Evolutionary conservation across 2,888 invertebrate genomes (phyloP).

Genomic region (Cataglyphis altisquamis): DNA sequence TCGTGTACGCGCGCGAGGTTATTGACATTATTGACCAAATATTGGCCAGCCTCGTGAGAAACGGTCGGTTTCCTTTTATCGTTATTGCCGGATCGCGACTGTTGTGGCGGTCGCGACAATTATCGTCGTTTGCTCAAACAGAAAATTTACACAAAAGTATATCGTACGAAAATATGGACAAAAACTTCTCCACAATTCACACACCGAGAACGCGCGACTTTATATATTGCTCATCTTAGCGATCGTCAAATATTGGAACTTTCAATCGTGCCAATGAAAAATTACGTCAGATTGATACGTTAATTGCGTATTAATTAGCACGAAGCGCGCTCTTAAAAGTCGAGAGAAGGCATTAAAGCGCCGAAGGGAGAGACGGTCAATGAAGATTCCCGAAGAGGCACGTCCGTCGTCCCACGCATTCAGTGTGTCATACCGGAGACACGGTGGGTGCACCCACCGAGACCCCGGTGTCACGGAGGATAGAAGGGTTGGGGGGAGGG

Average conservation of each 20-base stretch:
- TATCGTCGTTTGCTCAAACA: slow-evolving; percentile 4
- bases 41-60: slow-evolving; percentile 70
- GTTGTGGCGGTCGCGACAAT: slow-evolving; percentile 4
- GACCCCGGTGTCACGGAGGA: slow-evolving; percentile 77
- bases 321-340: not conserved
- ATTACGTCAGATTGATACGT: not conserved
- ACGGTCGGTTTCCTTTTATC: slow-evolving; percentile 50
- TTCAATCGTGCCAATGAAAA: not conserved
- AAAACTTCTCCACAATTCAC: too few species aligned
- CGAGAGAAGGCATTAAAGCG: not conserved
- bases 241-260: not conserved
- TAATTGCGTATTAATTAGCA: not conserved
- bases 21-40: slow-evolving; percentile 81
- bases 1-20: slow-evolving; percentile 72
- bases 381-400: slow-evolving; percentile 65
- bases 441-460: slow-evolving; percentile 84
- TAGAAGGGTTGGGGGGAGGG: not conserved
- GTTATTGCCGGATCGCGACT: slow-evolving; percentile 24
- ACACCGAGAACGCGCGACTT: not conserved
- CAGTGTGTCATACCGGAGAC: slow-evolving; percentile 82
- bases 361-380: slow-evolving; percentile 55
- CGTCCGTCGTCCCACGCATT: slow-evolving; percentile 64
- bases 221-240: not conserved
- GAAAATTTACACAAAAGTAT: not conserved
- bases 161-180: not conserved